Conservation (phyloP, 2,797 vertebrate genomes). For the Psittacula echo region DNA sequence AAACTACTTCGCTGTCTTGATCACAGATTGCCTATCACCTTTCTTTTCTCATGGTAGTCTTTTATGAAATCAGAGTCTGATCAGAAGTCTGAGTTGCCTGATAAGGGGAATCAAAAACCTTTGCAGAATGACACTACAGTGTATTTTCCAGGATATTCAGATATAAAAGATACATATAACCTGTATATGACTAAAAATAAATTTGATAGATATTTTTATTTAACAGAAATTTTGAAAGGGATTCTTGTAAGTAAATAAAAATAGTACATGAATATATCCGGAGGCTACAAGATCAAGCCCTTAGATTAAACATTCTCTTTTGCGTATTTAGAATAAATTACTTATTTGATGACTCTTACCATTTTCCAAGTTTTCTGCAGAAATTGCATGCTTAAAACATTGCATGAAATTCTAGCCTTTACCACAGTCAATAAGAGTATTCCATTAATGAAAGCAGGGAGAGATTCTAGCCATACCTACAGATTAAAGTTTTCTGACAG, state of each 20-base stretch:
- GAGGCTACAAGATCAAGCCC: background rate
- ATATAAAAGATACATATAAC: background rate
- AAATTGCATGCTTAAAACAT: background rate
- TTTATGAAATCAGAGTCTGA: background rate
- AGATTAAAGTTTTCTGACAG: background rate
- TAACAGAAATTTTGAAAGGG: background rate
- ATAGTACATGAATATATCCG: background rate
- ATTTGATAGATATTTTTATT: background rate
- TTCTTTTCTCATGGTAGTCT: background rate
- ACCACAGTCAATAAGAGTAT: background rate
- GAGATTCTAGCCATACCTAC: background rate
- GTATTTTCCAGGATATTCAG: background rate
- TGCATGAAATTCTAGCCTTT: background rate
- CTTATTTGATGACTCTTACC: background rate
- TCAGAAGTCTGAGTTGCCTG: background rate
- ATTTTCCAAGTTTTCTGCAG: background rate
- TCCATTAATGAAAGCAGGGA: background rate
- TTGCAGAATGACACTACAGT: background rate
- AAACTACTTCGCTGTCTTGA: background rate
- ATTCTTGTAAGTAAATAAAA: background rate
- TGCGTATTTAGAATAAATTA: background rate
- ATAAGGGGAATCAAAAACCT: background rate
- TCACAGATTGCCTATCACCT: fast-evolving
- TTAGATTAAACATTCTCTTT: background rate
- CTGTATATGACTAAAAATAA: background rate